Evolutionary conservation across 2,888 invertebrate species (phyloP), one percentile per base, ranked within the genome.

Genomic region (Alloplasta piceator): DNA sequence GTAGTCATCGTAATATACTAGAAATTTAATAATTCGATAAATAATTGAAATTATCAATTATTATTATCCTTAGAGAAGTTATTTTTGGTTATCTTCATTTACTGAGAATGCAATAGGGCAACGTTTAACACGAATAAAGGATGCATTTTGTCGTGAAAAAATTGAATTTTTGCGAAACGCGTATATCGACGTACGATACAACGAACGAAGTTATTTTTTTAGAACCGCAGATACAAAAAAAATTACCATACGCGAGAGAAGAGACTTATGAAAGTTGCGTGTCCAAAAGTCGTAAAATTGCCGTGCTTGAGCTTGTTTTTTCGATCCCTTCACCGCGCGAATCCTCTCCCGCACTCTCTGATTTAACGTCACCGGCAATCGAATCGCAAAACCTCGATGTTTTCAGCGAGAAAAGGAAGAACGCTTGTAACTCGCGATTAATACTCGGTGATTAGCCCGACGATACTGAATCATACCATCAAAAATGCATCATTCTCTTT

Each of bases 271-370:
- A 85, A 88, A 82, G 87, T 89, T 91, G 92, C 92, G 91, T 92
- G 92, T 89, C 87, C 85, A 86, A 85, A 78, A 90, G 92, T 89
- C 90, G 91, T 92, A 92, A 92, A 87, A 89, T 84, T 84, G 84
- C 85, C 88, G 88, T 87, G 87, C 89, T 90, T 89, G 78, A 46
- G 89, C 92, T 91, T 91, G 91, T 92, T 91, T 89, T 56, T 9
- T 75, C 71, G 60, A 38, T 56, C 90, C 36, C 61, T 68, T 9
- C 89, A 89, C 90, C 91, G 88, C 26, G 26, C 26, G 26, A 26
- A 26, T 26, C 26, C 26, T 26, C 26, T 26, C 26, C 87, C 87
- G 84, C 86, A 80, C 85, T 88, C 88, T 88, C 87, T 91, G 91
- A 92, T 92, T 92, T 92, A 91, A 89, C 88, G 87, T 89, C 88